These are phyloP conservation scores for Drosophila ochracea DNA, from an alignment of 2,888 invertebrate genomes.

Conservation along the genomic window DNA sequence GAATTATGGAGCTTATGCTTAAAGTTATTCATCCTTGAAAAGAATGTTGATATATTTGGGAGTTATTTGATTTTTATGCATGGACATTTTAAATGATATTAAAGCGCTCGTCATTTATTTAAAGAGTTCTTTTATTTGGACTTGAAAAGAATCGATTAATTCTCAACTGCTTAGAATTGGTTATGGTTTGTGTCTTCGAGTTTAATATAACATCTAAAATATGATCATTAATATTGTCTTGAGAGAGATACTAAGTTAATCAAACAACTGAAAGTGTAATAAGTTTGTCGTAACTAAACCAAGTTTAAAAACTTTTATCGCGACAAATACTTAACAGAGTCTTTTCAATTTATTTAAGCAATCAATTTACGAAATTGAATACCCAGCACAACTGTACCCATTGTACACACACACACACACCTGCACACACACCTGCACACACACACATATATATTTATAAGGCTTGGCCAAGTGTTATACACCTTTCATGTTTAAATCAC, in stretches of 20 bases:
- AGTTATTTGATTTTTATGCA: not conserved
- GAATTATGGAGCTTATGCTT: not conserved
- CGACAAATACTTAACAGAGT: not conserved
- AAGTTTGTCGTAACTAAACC: not conserved
- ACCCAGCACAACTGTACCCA: constrained; percentile 17
- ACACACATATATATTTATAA: not conserved
- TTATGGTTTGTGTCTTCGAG: not conserved
- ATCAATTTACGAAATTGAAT: not conserved
- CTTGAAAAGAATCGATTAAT: not conserved
- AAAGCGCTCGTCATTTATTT: not conserved
- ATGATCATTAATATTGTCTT: not conserved
- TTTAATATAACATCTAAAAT: not conserved
- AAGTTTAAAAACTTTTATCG: not conserved
- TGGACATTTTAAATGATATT: not conserved
- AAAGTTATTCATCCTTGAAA: not conserved
- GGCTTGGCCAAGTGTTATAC: constrained; percentile 9
- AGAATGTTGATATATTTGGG: not conserved
- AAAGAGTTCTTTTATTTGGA: not conserved
- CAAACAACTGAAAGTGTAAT: not conserved
- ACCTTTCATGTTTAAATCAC: constrained; percentile 49
- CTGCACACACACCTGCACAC: not conserved
- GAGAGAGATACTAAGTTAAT: too few relatives aligned
- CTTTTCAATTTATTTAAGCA: not conserved
- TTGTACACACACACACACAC: not conserved
- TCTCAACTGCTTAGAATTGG: not conserved